Conservation (phyloP, 2,797 vertebrate species). For the Hoplostethus mediterraneus region DNA sequence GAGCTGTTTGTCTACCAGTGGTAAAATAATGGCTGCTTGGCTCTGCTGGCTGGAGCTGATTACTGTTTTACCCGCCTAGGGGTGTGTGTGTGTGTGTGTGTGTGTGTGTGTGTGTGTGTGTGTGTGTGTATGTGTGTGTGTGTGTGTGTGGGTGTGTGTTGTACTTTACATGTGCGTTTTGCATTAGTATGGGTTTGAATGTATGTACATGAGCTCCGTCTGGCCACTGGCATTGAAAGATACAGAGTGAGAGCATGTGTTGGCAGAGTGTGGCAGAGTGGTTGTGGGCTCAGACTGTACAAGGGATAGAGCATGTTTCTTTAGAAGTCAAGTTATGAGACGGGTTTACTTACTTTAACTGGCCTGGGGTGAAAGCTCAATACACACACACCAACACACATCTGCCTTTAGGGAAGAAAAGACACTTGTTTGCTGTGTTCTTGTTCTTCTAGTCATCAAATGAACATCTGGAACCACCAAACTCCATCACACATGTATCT, state of each 20-base stretch:
- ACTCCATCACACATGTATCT: not conserved
- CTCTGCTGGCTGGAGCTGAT: conserved; percentile 66
- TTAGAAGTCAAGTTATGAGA: conserved; percentile 50
- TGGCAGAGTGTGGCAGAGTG: conserved; percentile 11
- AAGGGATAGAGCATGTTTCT: conserved; percentile 29
- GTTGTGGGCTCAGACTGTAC: conserved; percentile 43
- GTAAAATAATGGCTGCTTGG: conserved; percentile 66
- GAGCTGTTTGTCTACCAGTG: conserved; percentile 68
- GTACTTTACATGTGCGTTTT: conserved; percentile 11
- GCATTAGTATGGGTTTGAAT: conserved; percentile 5
- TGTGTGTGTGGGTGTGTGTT: conserved; percentile 20
- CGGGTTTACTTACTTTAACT: conserved; percentile 51
- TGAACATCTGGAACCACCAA: not conserved
- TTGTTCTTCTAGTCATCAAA: not conserved
- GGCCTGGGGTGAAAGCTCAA: conserved; percentile 31
- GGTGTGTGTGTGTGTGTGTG: conserved; percentile 21
- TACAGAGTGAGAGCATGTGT: conserved; percentile 7
- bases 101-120: conserved; percentile 21
- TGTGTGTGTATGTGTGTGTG: conserved; percentile 21
- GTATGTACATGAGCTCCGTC: conserved; percentile 19
- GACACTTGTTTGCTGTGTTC: conserved; percentile 16
- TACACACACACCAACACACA: conserved; percentile 27
- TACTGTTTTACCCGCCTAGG: conserved; percentile 67
- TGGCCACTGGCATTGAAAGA: conserved; percentile 12
- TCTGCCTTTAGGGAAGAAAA: conserved; percentile 25